phyloP scores from a whole-genome alignment of 2,113 vertebrate species.

The Muntiacus reevesi region DNA sequence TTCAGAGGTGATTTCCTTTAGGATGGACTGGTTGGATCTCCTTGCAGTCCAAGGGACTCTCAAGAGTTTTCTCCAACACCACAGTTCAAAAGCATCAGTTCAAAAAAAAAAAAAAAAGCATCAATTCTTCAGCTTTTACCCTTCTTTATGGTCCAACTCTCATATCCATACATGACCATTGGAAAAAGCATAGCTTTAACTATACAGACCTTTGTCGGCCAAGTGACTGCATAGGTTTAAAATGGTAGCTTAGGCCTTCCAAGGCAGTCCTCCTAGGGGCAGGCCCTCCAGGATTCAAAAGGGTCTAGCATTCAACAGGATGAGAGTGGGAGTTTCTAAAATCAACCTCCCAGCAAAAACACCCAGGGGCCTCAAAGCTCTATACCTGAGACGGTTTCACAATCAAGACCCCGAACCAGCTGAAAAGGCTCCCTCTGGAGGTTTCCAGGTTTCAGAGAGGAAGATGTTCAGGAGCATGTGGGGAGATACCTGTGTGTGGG shows the following conservation, averaged over 20 bases:
- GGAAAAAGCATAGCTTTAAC: neutral
- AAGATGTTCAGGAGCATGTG: neutral
- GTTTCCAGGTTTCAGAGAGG: neutral
- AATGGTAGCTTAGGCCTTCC: neutral
- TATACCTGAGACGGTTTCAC: neutral
- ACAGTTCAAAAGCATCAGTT: neutral
- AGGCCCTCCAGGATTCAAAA: neutral
- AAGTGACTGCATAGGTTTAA: neutral
- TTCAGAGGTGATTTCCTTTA: neutral
- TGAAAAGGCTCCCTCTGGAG: neutral
- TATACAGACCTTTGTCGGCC: neutral
- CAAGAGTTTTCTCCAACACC: neutral
- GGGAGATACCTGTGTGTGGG: neutral
- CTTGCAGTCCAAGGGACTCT: neutral
- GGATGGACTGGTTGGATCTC: neutral
- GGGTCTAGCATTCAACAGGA: neutral
- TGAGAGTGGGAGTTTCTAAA: neutral
- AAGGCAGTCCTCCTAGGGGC: neutral
- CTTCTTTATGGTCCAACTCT: neutral
- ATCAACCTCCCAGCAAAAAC: neutral
- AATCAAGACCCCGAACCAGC: neutral
- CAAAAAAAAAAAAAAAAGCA: neutral
- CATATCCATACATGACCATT: neutral
- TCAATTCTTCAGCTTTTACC: fast-evolving
- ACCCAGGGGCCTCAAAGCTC: neutral